Evolutionary conservation across 2,888 invertebrate species (phyloP), one percentile per base, ranked within the genome.

Genomic region (Chaetogeoica ovagalla): DNA sequence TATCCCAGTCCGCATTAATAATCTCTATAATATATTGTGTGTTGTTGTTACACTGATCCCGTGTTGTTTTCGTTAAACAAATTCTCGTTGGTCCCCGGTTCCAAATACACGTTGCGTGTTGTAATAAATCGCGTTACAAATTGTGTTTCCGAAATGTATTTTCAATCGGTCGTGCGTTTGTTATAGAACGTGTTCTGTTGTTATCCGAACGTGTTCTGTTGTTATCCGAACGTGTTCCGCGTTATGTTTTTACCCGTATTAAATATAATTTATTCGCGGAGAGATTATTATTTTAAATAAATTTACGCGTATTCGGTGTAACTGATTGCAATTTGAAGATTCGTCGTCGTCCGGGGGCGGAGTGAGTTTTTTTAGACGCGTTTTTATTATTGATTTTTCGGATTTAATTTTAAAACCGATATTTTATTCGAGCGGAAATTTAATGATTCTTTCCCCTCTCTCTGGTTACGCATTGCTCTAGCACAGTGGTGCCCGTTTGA

Each of bases 51-150:
- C 55, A 30, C 30, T 48, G 62, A 70, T 70, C 15, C 15, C 79
- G 79, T 79, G 79, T 63, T 65, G 15, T 57, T 71, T 71, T 70
- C n/a, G 52, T 55, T 79, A 79, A 79, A 79, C 79, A 79, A 79
- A 69, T 79, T 62, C n/a, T 71, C 43, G 71, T 79, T 79, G 60
- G 30, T 57, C n/a, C n/a, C n/a, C n/a, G n/a, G n/a, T n/a, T n/a
- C n/a, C n/a, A n/a, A n/a, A 79, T 55, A 30, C 55, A 23, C 43
- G 30, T 39, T 9, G 55, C 19, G 0, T 37, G 30, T n/a, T n/a
- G n/a, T n/a, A n/a, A n/a, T n/a, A n/a, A n/a, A n/a, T n/a, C n/a
- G n/a, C n/a, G n/a, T n/a, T 23, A 11, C 59, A 48, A n/a, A 76
- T 30, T 5, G 30, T 23, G 74, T 48, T 21, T 66, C 8, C 15